Evolutionary conservation across 1,140 invertebrate genomes (phyloP).

Genomic region (Limonius californicus): DNA sequence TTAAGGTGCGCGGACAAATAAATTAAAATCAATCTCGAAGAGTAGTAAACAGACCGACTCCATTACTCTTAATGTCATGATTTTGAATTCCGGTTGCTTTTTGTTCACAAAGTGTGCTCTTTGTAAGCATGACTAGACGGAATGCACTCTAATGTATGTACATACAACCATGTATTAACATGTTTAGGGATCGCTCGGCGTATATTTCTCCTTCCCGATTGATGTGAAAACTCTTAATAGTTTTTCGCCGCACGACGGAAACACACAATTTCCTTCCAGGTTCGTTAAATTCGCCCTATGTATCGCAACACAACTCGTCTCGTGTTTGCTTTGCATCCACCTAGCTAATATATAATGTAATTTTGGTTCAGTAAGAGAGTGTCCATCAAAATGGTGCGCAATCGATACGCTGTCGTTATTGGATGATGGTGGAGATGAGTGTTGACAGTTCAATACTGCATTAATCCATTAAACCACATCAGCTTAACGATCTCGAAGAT

Average conservation of each 20-base stretch:
- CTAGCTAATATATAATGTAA: too few species aligned
- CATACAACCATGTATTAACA: constrained; percentile 7
- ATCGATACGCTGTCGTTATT: constrained; percentile 36
- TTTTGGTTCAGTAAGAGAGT: not conserved
- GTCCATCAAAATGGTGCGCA: constrained; percentile 18
- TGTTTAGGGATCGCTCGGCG: not conserved
- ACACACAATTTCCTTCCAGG: constrained; percentile 29
- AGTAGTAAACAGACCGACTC: constrained; percentile 14
- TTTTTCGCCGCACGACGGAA: too few species aligned
- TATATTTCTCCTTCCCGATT: not conserved
- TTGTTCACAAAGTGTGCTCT: constrained; percentile 21
- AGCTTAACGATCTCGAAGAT: constrained; percentile 40
- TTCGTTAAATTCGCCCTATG: too few species aligned
- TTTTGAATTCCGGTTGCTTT: constrained; percentile 21
- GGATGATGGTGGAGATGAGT: constrained; percentile 32
- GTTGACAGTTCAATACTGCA: constrained; percentile 46
- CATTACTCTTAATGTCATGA: constrained; percentile 26
- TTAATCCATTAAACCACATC: constrained; percentile 45
- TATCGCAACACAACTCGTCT: too few species aligned
- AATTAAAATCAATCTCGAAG: constrained; percentile 21
- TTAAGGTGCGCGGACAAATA: constrained; percentile 20
- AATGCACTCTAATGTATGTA: constrained; percentile 12
- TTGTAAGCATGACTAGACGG: constrained; percentile 21
- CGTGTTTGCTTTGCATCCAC: too few species aligned
- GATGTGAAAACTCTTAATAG: not conserved